Percentiles rank a stretch among this genome's conserved stretches.
Conservation (phyloP, 2,797 vertebrate genomes). For the Cuculus canorus region DNA sequence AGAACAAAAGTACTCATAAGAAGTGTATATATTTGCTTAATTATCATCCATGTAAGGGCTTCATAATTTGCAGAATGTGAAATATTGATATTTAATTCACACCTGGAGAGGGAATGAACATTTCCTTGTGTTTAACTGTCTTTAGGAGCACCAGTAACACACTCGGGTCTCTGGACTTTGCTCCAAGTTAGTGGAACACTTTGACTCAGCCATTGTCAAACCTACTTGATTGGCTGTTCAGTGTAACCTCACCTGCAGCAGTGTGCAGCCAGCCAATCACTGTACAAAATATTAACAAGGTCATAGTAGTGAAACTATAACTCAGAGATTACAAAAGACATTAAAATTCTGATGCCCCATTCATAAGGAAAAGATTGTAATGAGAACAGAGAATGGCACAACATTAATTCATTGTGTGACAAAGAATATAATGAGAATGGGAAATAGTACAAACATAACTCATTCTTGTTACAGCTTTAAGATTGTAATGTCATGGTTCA, state of each 20-base stretch:
- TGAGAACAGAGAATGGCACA: slow-evolving; percentile 83
- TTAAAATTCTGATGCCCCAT: slow-evolving; percentile 84
- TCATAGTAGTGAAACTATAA: slow-evolving; percentile 81
- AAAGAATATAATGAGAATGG: slow-evolving; percentile 87
- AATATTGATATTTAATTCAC: neutral
- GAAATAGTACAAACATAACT: slow-evolving; percentile 87
- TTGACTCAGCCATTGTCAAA: slow-evolving; percentile 28
- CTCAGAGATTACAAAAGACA: slow-evolving; percentile 81
- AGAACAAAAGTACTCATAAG: neutral
- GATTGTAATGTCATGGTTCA: slow-evolving; percentile 86
- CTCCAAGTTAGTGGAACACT: slow-evolving; percentile 44
- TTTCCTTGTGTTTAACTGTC: neutral
- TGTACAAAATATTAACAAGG: slow-evolving; percentile 81
- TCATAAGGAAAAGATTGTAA: slow-evolving; percentile 86
- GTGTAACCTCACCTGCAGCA: slow-evolving; percentile 52
- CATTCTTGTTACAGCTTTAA: slow-evolving; percentile 84
- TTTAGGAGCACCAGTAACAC: neutral
- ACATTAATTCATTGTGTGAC: slow-evolving; percentile 86
- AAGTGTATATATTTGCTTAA: neutral
- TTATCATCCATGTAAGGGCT: neutral
- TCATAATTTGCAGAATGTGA: neutral
- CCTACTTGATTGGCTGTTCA: slow-evolving; percentile 64
- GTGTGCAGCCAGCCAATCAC: slow-evolving; percentile 68
- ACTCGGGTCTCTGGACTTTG: slow-evolving; percentile 9
- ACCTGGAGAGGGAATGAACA: neutral